phyloP scores from a whole-genome alignment of 2,888 invertebrate genomes.

The Dynastes maya region DNA sequence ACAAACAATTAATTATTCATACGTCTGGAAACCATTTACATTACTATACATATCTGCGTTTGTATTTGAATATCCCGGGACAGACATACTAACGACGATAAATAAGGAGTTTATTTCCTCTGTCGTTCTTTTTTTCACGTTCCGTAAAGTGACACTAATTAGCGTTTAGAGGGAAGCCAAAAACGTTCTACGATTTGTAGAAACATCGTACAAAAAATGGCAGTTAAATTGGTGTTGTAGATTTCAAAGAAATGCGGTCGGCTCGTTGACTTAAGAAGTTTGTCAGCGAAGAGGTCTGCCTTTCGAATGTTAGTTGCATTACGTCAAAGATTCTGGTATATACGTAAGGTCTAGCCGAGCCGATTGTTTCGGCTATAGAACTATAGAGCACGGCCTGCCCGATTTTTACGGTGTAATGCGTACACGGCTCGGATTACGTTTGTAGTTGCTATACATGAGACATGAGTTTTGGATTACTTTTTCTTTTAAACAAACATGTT shows the following conservation, averaged over 20 bases:
- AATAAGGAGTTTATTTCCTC: slow-evolving; percentile 44
- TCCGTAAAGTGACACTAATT: slow-evolving; percentile 62
- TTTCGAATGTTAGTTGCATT: neutral
- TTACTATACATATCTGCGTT: neutral
- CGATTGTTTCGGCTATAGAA: too few relatives aligned
- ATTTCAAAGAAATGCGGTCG: slow-evolving; percentile 61
- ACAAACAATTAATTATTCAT: slow-evolving; percentile 5
- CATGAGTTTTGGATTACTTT: too few relatives aligned
- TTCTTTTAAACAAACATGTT: too few relatives aligned
- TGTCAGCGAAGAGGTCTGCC: slow-evolving; percentile 18
- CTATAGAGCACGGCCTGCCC: too few relatives aligned
- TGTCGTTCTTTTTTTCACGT: slow-evolving; percentile 24
- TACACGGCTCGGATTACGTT: too few relatives aligned
- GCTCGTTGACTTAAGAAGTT: slow-evolving; percentile 7
- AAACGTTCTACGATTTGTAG: slow-evolving; percentile 63
- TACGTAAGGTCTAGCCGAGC: too few relatives aligned
- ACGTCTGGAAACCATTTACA: slow-evolving; percentile 3
- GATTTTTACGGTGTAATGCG: too few relatives aligned
- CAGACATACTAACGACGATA: slow-evolving; percentile 34
- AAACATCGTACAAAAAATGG: slow-evolving; percentile 60
- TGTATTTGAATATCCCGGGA: neutral
- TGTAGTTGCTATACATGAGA: too few relatives aligned
- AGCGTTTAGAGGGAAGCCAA: slow-evolving; percentile 60
- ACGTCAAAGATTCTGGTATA: neutral
- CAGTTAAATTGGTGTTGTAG: slow-evolving; percentile 61